Evolutionary conservation across 2,797 vertebrate species (phyloP), one percentile per base, ranked within the genome.

Genomic region (Acanthurus lineatus): DNA sequence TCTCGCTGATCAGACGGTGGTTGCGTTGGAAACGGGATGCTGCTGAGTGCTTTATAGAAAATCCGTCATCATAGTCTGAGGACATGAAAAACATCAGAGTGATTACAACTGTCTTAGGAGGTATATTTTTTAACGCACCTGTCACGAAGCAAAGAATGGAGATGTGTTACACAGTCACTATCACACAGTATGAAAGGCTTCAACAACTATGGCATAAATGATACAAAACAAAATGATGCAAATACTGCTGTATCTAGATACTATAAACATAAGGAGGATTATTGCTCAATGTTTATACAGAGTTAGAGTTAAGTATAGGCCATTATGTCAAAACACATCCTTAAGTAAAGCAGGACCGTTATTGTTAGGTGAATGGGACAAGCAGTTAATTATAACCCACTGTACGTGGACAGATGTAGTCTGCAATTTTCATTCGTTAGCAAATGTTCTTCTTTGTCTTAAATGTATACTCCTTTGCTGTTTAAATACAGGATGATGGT

Each of bases 1-100:
- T 99, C 85, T 99, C 98, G 4, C 98, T 99, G 93, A 99, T 99
- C 81, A 99, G 96, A 6, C 97, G 96, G 87, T 99, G 98, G 95
- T 99, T 99, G 72, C 98, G 96, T 81, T 99, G 98, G 94, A 99
- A 99, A 45, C 98, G 97, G 15, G 98, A 96, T 0, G 97, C 98
- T 16, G 98, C 97, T 0, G 96, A 97, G 89, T 99, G 98, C 92
- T 99, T 99, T 93, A 97, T 96, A 11, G 98, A 99, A 89, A 99
- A 99, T 0, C 98, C 98, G 35, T 99, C 98, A 0, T 99, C 98
- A 3, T 97, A 99, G 88, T 99, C 98, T 99, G 83, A 59, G 63
- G 69, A 79, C 45, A 69, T 17, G 59, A 85, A 73, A 79, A 60
- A 61, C 57, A 16, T 69, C 47, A 1, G 32, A 71, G 57, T 35